Conservation (phyloP, 2,888 invertebrate genomes). For the Philaethria dido region DNA sequence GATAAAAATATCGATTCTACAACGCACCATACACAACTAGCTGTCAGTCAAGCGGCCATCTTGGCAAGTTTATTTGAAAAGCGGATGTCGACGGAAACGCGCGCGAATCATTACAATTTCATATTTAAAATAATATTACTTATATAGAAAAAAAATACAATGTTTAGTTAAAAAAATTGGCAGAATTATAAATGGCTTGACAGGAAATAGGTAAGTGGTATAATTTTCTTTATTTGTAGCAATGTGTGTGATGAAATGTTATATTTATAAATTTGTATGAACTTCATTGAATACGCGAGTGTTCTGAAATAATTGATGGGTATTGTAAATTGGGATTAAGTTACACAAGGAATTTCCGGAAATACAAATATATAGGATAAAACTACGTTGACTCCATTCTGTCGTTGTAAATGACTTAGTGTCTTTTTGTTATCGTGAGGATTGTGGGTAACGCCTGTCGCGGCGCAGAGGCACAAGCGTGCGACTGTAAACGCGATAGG, state of each 20-base stretch:
- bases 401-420: no score
- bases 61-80: slow-evolving; percentile 79
- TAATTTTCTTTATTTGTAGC: neutral
- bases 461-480: no score
- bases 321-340: no score
- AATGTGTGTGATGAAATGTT: neutral
- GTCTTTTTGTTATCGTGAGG: no score
- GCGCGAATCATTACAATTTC: slow-evolving; percentile 55
- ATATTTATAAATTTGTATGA: slow-evolving; percentile 1
- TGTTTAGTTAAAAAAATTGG: neutral
- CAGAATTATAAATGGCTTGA: slow-evolving; percentile 10
- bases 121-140: slow-evolving; percentile 15
- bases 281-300: neutral
- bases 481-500: no score
- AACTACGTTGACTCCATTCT: no score
- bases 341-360: no score
- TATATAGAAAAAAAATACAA: neutral
- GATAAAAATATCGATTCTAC: slow-evolving; percentile 36
- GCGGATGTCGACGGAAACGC: slow-evolving; percentile 69
- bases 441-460: no score
- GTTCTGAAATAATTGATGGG: neutral
- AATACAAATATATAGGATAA: no score
- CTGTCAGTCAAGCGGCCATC: slow-evolving; percentile 62
- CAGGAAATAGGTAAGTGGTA: slow-evolving; percentile 4
- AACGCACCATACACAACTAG: slow-evolving; percentile 51